Evolutionary conservation across 2,797 vertebrate species (phyloP).

Genomic region (Ceyx erithaca): DNA sequence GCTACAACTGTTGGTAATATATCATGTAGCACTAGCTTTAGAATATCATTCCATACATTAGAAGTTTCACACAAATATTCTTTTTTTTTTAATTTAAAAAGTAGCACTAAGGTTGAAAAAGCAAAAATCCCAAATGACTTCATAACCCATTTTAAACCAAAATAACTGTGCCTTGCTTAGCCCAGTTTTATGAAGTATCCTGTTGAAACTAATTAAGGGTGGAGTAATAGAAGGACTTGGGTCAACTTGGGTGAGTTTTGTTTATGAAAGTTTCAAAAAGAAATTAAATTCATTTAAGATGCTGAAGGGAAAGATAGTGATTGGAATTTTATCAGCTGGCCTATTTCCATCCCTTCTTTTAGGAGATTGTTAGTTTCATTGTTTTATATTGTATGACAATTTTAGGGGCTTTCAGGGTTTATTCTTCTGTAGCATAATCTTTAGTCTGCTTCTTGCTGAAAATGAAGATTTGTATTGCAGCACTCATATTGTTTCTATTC

Average conservation of each 20-base stretch:
- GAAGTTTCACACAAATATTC: neutral
- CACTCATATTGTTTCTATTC: neutral
- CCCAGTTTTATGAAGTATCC: neutral
- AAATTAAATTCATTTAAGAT: neutral
- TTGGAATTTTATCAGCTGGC: neutral
- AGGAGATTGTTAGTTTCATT: neutral
- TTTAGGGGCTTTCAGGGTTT: neutral
- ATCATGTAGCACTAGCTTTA: neutral
- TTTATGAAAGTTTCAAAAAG: neutral
- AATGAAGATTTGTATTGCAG: neutral
- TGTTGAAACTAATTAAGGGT: neutral
- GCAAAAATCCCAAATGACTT: neutral
- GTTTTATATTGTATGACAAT: neutral
- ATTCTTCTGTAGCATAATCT: neutral
- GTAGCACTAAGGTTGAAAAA: neutral
- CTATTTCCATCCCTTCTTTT: neutral
- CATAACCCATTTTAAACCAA: neutral
- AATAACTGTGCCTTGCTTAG: neutral
- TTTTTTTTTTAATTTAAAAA: neutral
- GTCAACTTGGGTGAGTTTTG: neutral
- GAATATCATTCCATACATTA: neutral
- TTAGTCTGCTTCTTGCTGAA: neutral
- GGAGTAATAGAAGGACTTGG: neutral
- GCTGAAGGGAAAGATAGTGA: neutral
- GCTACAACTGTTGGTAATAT: neutral